These are phyloP conservation scores for Crioceris asparagi DNA, from an alignment of 2,888 invertebrate genomes.

Conservation along the genomic window DNA sequence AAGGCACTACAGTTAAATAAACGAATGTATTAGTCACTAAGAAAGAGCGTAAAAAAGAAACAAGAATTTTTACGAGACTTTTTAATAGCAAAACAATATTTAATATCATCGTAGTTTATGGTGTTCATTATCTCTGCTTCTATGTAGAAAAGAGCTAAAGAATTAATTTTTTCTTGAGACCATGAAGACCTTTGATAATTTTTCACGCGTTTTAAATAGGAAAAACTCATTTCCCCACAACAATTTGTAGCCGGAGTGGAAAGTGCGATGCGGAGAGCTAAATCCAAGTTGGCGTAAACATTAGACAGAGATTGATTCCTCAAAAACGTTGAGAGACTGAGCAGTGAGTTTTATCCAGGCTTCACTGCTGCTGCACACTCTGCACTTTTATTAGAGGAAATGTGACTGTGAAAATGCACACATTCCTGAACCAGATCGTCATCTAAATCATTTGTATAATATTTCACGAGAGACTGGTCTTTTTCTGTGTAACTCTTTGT, in stretches of 20 bases:
- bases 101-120: slow-evolving; percentile 9
- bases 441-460: slow-evolving; percentile 10
- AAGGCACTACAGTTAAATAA: too few species aligned
- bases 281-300: slow-evolving; percentile 21
- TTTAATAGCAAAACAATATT: slow-evolving; percentile 4
- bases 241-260: slow-evolving; percentile 15
- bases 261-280: slow-evolving; percentile 14
- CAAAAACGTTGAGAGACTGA: slow-evolving; percentile 16
- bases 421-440: slow-evolving; percentile 9
- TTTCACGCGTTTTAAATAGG: slow-evolving; percentile 6
- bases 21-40: too few species aligned
- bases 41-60: too few species aligned
- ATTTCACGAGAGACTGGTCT: slow-evolving; percentile 9
- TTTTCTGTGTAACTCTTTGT: slow-evolving; percentile 11
- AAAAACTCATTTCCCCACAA: slow-evolving; percentile 15
- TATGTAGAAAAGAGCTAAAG: slow-evolving; percentile 9
- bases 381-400: slow-evolving; percentile 7
- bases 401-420: slow-evolving; percentile 8
- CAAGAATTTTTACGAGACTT: slow-evolving; percentile 2
- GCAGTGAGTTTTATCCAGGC: slow-evolving; percentile 1
- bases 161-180: slow-evolving; percentile 11
- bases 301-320: slow-evolving; percentile 18
- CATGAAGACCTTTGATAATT: slow-evolving; percentile 10
- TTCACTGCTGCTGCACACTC: slow-evolving; percentile 1
- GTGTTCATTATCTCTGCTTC: slow-evolving; percentile 9